Evolutionary conservation across 2,797 vertebrate species (phyloP).

Genomic region (Gallinago nigripennis): DNA sequence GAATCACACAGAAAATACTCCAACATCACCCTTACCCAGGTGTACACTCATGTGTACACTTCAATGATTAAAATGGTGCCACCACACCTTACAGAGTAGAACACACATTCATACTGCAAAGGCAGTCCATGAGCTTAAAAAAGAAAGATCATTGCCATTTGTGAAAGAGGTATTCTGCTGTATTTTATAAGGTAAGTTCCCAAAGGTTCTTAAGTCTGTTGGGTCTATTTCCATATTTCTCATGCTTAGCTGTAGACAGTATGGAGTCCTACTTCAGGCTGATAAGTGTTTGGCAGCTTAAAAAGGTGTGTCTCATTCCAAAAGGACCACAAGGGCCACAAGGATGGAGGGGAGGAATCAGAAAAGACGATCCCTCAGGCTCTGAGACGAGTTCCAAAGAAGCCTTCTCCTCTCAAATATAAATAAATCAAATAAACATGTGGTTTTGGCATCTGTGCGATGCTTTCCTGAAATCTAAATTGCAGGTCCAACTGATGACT

Average conservation of each 20-base stretch:
- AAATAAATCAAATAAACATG: slow-evolving; percentile 61
- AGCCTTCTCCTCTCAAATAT: slow-evolving; percentile 3
- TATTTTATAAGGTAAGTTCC: not conserved
- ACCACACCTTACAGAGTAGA: not conserved
- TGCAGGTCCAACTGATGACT: slow-evolving; percentile 48
- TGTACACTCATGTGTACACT: too few relatives aligned
- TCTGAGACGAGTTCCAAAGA: slow-evolving; percentile 21
- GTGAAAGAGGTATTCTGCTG: not conserved
- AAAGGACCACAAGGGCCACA: slow-evolving; percentile 57
- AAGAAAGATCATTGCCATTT: not conserved
- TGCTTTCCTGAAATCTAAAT: slow-evolving; percentile 14
- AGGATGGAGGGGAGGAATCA: slow-evolving; percentile 51
- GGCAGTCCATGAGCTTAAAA: not conserved
- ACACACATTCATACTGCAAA: not conserved
- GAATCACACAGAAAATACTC: not conserved
- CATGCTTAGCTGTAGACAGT: not conserved
- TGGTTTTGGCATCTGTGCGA: not conserved
- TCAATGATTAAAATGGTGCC: not conserved
- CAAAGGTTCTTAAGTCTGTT: not conserved
- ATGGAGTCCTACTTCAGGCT: not conserved
- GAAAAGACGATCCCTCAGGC: not conserved
- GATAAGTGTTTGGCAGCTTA: not conserved
- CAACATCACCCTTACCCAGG: not conserved
- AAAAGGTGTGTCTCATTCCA: slow-evolving; percentile 29
- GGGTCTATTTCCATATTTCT: not conserved